phyloP scores from a whole-genome alignment of 2,113 vertebrate species.

The Mandrillus leucophaeus region DNA sequence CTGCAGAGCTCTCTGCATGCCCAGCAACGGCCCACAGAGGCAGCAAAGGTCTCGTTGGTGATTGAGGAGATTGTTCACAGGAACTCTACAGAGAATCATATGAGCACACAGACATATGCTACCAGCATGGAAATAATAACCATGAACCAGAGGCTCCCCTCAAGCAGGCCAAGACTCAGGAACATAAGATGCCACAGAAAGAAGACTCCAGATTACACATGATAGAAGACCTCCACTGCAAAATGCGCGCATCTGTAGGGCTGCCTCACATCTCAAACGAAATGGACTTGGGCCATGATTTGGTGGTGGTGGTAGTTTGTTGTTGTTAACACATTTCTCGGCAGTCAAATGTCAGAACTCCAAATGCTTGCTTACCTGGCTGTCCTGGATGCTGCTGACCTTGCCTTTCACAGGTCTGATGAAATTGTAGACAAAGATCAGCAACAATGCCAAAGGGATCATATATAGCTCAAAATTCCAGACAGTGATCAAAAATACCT shows the following conservation, averaged over 20 bases:
- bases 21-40: not conserved
- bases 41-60: not conserved
- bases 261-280: not conserved
- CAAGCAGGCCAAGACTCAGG: too few species aligned
- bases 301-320: fast-evolving
- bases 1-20: fast-evolving
- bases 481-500: conserved; percentile 95
- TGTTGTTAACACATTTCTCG: fast-evolving
- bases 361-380: conserved; percentile 89
- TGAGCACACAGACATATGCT: not conserved
- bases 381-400: conserved; percentile 87
- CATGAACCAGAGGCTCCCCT: too few species aligned
- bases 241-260: not conserved
- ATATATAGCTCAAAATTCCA: conserved; percentile 97
- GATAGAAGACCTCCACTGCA: not conserved
- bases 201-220: fast-evolving
- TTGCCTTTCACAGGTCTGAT: conserved; percentile 86
- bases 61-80: not conserved
- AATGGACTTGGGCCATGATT: fast-evolving
- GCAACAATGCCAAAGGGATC: conserved; percentile 93
- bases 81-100: not conserved
- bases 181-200: not conserved
- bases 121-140: fast-evolving
- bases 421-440: conserved; percentile 94
- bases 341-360: too few species aligned